Evolutionary conservation across 2,888 invertebrate species (phyloP).

Genomic region (Apotomis turbidana): DNA sequence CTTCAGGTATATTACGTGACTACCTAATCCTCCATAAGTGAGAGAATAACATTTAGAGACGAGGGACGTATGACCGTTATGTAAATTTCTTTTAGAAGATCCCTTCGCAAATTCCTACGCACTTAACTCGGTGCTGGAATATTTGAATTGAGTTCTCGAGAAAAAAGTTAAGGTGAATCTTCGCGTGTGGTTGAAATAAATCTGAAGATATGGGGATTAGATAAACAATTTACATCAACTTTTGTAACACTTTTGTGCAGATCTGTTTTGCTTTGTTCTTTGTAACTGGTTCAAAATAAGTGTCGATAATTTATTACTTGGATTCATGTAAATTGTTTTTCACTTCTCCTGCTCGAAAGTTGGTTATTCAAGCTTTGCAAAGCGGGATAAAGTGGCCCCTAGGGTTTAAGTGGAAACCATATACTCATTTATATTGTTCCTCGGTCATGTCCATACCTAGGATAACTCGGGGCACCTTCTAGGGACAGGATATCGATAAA

Average conservation of each 20-base stretch:
- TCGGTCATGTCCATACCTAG: no score
- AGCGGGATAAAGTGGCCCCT: no score
- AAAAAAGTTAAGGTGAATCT: conserved; percentile 26
- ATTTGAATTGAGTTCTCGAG: conserved; percentile 28
- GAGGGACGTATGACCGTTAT: conserved; percentile 33
- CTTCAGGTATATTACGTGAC: not conserved
- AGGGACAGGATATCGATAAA: no score
- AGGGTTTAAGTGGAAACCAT: no score
- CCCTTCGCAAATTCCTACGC: conserved; percentile 22
- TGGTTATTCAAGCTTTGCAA: no score
- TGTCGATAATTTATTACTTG: not conserved
- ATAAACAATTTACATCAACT: conserved; percentile 9
- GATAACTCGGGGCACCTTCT: no score
- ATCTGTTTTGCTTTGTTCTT: conserved; percentile 1
- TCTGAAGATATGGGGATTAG: conserved; percentile 14
- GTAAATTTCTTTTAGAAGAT: conserved; percentile 35
- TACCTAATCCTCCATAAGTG: conserved; percentile 26
- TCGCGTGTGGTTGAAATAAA: conserved; percentile 30
- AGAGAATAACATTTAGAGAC: conserved; percentile 21
- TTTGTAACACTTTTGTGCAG: not conserved
- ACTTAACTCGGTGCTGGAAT: conserved; percentile 28
- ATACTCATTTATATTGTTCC: no score
- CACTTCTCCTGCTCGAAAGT: no score
- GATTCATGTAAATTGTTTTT: not conserved
- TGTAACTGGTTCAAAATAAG: not conserved